phyloP scores from a whole-genome alignment of 2,113 vertebrate genomes.

The Rhabdornis inornatus region DNA sequence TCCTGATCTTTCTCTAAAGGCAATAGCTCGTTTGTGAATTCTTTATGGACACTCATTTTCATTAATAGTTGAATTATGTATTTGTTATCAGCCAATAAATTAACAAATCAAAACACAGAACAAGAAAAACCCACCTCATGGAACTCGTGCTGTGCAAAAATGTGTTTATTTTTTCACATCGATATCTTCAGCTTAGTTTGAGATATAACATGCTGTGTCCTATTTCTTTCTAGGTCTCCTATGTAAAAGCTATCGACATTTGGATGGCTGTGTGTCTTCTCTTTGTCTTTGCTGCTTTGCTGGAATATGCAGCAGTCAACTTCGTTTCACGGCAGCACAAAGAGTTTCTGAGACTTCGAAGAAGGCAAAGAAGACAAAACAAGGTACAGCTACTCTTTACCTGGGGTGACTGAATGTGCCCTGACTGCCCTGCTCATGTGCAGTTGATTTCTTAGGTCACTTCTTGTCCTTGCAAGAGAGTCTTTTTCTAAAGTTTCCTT shows the following conservation, averaged over 20 bases:
- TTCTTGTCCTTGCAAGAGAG: not conserved
- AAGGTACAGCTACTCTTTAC: conserved; percentile 77
- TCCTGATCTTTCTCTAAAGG: not conserved
- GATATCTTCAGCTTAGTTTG: not conserved
- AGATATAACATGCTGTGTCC: not conserved
- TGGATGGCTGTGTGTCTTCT: conserved; percentile 99
- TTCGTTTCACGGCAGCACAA: conserved; percentile 99
- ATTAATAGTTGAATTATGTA: not conserved
- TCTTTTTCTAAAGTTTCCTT: not conserved
- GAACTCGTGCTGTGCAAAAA: not conserved
- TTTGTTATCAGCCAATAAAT: not conserved
- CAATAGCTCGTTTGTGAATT: not conserved
- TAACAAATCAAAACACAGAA: not conserved
- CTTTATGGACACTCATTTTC: not conserved
- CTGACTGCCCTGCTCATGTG: not conserved
- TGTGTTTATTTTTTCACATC: not conserved
- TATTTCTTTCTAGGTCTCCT: conserved; percentile 85
- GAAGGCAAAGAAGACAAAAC: conserved; percentile 87
- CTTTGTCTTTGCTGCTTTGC: conserved; percentile 95
- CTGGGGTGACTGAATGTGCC: not conserved
- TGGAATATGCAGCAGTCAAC: conserved; percentile 98
- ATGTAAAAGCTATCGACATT: conserved; percentile 98
- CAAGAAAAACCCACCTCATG: not conserved
- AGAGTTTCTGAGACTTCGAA: conserved; percentile 93
- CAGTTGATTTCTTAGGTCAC: not conserved